Base-by-base conservation (phyloP, 2,113 vertebrate species). In the Esox niger region DNA sequence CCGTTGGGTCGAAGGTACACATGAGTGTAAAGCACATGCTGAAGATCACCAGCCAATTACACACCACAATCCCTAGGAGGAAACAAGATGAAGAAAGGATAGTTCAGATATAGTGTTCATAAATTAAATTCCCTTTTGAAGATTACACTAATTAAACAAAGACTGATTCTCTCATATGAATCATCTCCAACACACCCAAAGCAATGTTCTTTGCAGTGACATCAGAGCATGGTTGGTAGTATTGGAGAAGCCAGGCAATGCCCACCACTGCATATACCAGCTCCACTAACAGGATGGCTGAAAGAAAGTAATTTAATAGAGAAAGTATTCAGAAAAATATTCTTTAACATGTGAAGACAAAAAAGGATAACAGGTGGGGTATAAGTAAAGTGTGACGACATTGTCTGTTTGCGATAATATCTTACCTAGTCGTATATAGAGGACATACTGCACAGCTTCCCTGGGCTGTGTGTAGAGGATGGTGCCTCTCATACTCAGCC, bases 1-100 rank as follows among this genome's bases (percentile, higher is more conserved):
- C 97, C 1, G 97, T 99, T 10, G 96, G 95, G 80, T 99, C 97
- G 1, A 99, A 99, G 72, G 98, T 97, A 2, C 97, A 99, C 75
- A 97, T 94, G 62, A 98, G 95, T 0, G 97, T 99, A 86, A 99
- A 95, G 84, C 95, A 98, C 68, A 99, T 94, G 0, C 97, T 98
- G 74, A 99, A 92, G 85, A 99, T 98, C 76, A 99, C 97, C 2
- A 99, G 94, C 97, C 97, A 98, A 86, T 99, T 99, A 86, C 97
- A 99, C 46, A 94, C 95, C 31, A 99, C 97, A 75, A 99, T 99
- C 62, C 97, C 97, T 99, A 84, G 57, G 38, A 61, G 81, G 33
- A 65, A 26, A 61, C 23, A 56, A 31, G 20, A 1, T 3, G 5
- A 17, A 11, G 26, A 33, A 15, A 59, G 23, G 2, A 25, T 25